A percentile compares a stretch with the other conserved stretches of the same genome.
phyloP scores from a whole-genome alignment of 2,888 invertebrate species.

The Idaea dimidiata region DNA sequence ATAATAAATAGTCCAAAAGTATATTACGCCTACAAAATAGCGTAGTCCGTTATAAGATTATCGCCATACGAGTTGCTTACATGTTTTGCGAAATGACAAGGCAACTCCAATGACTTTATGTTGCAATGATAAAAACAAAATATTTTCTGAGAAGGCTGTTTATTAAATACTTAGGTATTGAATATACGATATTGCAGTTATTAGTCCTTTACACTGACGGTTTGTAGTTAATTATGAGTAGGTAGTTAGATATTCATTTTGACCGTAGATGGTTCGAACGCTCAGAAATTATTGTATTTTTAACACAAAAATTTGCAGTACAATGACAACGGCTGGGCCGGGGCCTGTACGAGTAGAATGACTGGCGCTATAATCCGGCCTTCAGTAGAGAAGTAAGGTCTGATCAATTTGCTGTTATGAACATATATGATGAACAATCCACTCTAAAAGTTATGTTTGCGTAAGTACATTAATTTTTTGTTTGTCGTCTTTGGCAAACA shows the following conservation, averaged over 20 bases:
- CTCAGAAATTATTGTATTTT: neutral
- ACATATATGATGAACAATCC: slow-evolving; percentile 25
- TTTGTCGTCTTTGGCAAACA: slow-evolving; percentile 63
- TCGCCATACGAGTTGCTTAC: slow-evolving; percentile 76
- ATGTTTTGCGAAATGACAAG: slow-evolving; percentile 61
- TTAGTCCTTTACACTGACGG: neutral
- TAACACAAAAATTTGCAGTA: slow-evolving; percentile 20
- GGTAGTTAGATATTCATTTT: slow-evolving; percentile 5
- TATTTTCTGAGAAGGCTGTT: neutral
- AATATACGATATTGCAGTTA: neutral
- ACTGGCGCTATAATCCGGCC: neutral
- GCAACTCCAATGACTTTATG: slow-evolving; percentile 69
- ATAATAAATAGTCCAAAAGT: slow-evolving; percentile 82
- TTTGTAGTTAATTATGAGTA: slow-evolving; percentile 8
- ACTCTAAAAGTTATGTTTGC: slow-evolving; percentile 45
- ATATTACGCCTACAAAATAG: slow-evolving; percentile 82
- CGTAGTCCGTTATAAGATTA: slow-evolving; percentile 80
- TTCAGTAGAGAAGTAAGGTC: slow-evolving; percentile 18
- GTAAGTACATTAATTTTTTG: slow-evolving; percentile 55
- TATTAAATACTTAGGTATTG: neutral
- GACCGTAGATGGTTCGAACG: neutral
- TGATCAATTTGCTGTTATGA: slow-evolving; percentile 33
- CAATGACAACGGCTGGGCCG: slow-evolving; percentile 38
- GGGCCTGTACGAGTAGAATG: slow-evolving; percentile 18
- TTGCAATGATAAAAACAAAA: slow-evolving; percentile 37